Evolutionary conservation across 2,888 invertebrate species (phyloP).

Genomic region (Lasius platythorax): DNA sequence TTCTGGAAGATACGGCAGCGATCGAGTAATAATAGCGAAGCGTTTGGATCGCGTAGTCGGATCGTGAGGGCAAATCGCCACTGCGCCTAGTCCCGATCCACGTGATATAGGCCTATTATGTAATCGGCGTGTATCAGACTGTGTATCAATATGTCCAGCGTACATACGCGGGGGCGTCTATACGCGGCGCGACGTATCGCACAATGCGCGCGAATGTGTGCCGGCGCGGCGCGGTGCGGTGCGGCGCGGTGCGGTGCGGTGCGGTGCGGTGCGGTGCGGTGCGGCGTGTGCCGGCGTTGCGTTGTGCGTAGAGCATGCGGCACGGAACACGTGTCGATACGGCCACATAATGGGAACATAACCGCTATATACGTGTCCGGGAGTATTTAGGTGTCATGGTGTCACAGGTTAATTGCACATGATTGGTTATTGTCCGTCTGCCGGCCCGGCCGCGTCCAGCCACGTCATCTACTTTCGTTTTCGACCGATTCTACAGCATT

Average conservation of each 20-base stretch:
- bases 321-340: slow-evolving; percentile 85
- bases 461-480: slow-evolving; percentile 79
- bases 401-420: slow-evolving; percentile 85
- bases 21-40: too few species aligned
- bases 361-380: slow-evolving; percentile 78
- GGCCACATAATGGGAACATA: slow-evolving; percentile 85
- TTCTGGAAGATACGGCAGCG: not conserved
- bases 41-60: slow-evolving; percentile 23
- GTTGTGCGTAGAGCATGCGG: slow-evolving; percentile 63
- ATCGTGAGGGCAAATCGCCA: slow-evolving; percentile 54
- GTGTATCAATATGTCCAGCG: slow-evolving; percentile 76
- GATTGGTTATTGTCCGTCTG: slow-evolving; percentile 84
- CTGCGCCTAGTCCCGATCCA: slow-evolving; percentile 59
- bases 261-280: slow-evolving; percentile 45
- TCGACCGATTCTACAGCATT: slow-evolving; percentile 63
- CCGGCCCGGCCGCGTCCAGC: slow-evolving; percentile 70
- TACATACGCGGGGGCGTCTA: slow-evolving; percentile 66
- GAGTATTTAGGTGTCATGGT: slow-evolving; percentile 84
- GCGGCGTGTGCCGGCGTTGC: slow-evolving; percentile 63
- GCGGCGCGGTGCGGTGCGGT: slow-evolving; percentile 35
- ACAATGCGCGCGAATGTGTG: slow-evolving; percentile 75
- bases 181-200: slow-evolving; percentile 67
- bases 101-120: slow-evolving; percentile 79
- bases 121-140: slow-evolving; percentile 78
- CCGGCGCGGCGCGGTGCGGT: slow-evolving; percentile 39